Evolutionary conservation across 2,113 vertebrate species (phyloP).

Genomic region (Forbesichthys papilliferus): DNA sequence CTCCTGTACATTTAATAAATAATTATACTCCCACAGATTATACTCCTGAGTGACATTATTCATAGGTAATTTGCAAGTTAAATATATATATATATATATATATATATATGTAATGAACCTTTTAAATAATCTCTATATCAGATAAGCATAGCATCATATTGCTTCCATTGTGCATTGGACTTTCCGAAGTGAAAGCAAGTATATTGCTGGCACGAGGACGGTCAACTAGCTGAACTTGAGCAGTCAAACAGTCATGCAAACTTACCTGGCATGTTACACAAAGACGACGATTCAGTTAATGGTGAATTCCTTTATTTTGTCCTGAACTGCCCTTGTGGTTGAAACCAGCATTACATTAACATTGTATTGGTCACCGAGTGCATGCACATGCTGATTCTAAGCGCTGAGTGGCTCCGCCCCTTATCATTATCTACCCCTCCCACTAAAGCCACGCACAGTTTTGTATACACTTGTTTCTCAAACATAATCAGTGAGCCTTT

Average conservation of each 20-base stretch:
- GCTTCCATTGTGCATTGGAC: constrained; percentile 24
- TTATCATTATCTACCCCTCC: no score
- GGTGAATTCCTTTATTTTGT: no score
- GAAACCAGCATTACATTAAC: constrained; percentile 55
- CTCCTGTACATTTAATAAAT: background rate
- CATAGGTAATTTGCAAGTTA: background rate
- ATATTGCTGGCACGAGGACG: constrained; percentile 71
- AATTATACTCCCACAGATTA: background rate
- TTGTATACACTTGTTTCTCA: no score
- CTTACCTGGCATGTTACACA: constrained; percentile 68
- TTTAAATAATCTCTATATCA: background rate
- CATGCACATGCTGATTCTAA: no score
- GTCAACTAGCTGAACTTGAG: constrained; percentile 68
- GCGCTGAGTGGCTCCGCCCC: no score
- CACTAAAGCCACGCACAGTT: no score
- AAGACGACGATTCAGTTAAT: constrained; percentile 66
- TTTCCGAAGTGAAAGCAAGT: constrained; percentile 52
- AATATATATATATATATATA: background rate
- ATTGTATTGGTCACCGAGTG: background rate
- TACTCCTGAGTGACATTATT: background rate
- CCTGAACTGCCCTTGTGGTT: constrained; percentile 38
- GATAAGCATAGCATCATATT: constrained; percentile 33
- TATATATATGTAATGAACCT: background rate
- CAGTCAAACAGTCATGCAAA: constrained; percentile 76
- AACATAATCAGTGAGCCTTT: no score